Evolutionary conservation across 1,140 invertebrate species (phyloP), one percentile per base, ranked within the genome.

Genomic region (Holotrichia oblita): DNA sequence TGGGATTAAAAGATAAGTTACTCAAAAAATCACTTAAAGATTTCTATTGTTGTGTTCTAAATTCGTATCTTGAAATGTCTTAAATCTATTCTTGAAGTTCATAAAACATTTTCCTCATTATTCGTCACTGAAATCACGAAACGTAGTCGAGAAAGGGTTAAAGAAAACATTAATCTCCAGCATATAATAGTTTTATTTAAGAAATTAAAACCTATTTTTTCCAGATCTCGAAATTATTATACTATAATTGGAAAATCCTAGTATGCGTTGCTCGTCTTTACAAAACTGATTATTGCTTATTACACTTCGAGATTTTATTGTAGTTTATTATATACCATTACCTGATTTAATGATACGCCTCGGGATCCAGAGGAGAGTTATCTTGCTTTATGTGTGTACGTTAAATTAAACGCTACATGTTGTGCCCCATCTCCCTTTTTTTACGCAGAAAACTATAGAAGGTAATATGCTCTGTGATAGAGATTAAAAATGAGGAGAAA

Each of bases 281-380:
- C 48, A 55, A 55, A 55, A 55, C 48, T 55, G 48, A 55, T 55
- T 55, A 55, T 55, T 55, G 48, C 48, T 55, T 55, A 55, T 55
- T 55, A 55, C 48, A 55, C 48, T 55, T 55, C 48, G 48, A 55
- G 48, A 55, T 55, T 55, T 55, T 55, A 55, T 55, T 55, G 48
- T 55, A n/a, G 48, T 55, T 55, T 55, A 55, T 55, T 55, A 55
- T 55, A 55, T 55, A 55, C 48, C 48, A 55, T 55, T 55, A 55
- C 48, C 48, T n/a, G 48, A 55, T 55, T 55, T 55, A 55, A 55
- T 55, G 48, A 55, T 55, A 55, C 48, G 48, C 48, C 48, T 55
- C 48, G 48, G 48, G 17, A 55, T 17, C 12, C 17, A 55, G n/a
- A 55, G 48, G 48, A 55, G 17, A 55, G 48, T 14, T 55, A 55